Evolutionary conservation across 2,888 invertebrate species (phyloP).

Genomic region (Ephialtes manifestator): DNA sequence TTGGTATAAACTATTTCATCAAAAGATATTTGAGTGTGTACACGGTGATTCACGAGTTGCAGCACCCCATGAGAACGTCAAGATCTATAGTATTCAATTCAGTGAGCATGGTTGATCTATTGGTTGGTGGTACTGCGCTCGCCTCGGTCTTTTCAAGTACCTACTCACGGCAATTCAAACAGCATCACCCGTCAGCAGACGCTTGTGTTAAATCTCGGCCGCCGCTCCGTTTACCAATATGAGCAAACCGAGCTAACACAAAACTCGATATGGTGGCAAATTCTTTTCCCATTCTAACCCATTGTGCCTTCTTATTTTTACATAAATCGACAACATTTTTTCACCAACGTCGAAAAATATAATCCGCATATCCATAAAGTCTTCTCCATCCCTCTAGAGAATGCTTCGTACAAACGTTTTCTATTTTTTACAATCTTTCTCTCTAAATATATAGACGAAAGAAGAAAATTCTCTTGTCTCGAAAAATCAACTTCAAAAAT

Average conservation of each 20-base stretch:
- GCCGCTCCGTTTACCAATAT: not conserved
- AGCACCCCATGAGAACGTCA: conserved; percentile 66
- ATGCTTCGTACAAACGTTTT: too few species aligned
- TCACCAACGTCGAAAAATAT: not conserved
- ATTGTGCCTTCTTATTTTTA: not conserved
- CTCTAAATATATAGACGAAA: too few species aligned
- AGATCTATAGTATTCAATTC: conserved; percentile 57
- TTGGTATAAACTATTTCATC: conserved; percentile 60
- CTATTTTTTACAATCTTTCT: too few species aligned
- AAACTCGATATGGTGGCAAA: not conserved
- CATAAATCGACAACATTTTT: too few species aligned
- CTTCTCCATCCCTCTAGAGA: too few species aligned
- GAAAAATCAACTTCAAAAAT: too few species aligned
- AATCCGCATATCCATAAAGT: too few species aligned
- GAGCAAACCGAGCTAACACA: not conserved
- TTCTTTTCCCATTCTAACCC: not conserved
- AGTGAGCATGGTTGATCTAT: conserved; percentile 56
- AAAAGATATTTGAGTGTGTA: conserved; percentile 66
- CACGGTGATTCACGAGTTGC: conserved; percentile 66
- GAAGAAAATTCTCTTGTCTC: too few species aligned
- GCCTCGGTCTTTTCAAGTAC: conserved; percentile 32
- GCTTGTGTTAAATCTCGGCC: conserved; percentile 6
- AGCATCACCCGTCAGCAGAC: conserved; percentile 10
- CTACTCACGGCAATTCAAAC: conserved; percentile 13
- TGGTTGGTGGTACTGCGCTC: conserved; percentile 42